Percentiles rank a stretch among this genome's conserved stretches.
Conservation (phyloP, 2,113 vertebrate genomes). For the Rhineura floridana region DNA sequence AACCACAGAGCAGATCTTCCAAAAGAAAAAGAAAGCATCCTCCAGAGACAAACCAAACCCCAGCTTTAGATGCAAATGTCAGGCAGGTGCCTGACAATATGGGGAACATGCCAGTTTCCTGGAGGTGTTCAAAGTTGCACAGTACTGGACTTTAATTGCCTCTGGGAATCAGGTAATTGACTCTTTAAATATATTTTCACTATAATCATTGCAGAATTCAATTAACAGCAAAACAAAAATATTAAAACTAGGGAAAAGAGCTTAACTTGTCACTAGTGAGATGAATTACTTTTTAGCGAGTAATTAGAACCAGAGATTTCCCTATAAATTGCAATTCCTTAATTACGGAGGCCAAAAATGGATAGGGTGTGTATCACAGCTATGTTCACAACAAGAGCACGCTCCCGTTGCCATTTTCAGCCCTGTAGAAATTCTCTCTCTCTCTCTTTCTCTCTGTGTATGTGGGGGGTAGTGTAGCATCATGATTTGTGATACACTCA, state of each 20-base stretch:
- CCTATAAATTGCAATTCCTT: conserved; percentile 1
- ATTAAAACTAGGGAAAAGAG: background rate
- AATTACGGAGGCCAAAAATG: background rate
- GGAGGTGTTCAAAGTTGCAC: conserved; percentile 27
- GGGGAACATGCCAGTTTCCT: background rate
- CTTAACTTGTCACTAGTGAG: conserved; percentile 16
- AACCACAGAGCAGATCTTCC: background rate
- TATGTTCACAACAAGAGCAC: background rate
- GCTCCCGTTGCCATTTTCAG: background rate
- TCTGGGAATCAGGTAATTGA: conserved; percentile 17
- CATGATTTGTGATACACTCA: background rate
- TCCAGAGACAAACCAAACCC: background rate
- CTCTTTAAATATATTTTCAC: conserved; percentile 6
- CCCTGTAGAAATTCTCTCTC: background rate
- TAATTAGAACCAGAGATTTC: conserved; percentile 17
- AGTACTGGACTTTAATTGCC: conserved; percentile 9
- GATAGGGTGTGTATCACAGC: background rate
- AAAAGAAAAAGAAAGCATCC: too few relatives aligned
- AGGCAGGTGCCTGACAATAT: background rate
- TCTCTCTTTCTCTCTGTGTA: background rate
- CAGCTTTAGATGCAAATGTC: background rate
- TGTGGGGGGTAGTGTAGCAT: too few relatives aligned
- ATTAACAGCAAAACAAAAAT: conserved; percentile 6
- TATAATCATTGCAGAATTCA: conserved; percentile 15
- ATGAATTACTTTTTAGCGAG: conserved; percentile 25